Conservation (phyloP, 2,888 invertebrate genomes). For the Caenorhabditis sp. region DNA sequence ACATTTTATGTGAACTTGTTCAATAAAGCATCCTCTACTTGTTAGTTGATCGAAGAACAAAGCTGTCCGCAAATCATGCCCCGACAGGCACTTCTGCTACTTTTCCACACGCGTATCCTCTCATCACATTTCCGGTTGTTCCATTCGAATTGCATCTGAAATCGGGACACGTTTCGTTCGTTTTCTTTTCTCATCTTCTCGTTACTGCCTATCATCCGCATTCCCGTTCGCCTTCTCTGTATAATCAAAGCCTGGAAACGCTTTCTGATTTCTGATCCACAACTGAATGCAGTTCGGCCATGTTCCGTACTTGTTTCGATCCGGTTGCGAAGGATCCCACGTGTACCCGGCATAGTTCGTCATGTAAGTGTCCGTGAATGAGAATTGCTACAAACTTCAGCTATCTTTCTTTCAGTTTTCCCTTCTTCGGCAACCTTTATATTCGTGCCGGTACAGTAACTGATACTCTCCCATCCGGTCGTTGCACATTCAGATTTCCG, state of each 20-base stretch:
- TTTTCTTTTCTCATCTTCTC: neutral
- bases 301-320: neutral
- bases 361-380: slow-evolving; percentile 21
- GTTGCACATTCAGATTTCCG: slow-evolving; percentile 23
- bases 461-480: neutral
- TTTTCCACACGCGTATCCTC: slow-evolving; percentile 34
- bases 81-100: slow-evolving; percentile 19
- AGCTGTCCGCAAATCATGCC: no score
- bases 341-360: slow-evolving; percentile 35
- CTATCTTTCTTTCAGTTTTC: no score
- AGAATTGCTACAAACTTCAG: no score
- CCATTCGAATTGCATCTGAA: slow-evolving; percentile 29
- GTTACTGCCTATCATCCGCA: slow-evolving; percentile 24
- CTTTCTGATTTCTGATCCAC: slow-evolving; percentile 23
- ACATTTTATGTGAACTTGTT: no score
- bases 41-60: no score
- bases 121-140: neutral
- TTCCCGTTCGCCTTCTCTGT: slow-evolving; percentile 12
- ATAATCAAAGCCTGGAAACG: slow-evolving; percentile 1
- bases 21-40: no score
- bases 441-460: slow-evolving; percentile 16
- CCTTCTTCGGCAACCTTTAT: slow-evolving; percentile 1
- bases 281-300: slow-evolving; percentile 44
- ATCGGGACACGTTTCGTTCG: no score
- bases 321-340: slow-evolving; percentile 29